phyloP scores from a whole-genome alignment of 2,888 invertebrate genomes.

The Heliconius cydno region DNA sequence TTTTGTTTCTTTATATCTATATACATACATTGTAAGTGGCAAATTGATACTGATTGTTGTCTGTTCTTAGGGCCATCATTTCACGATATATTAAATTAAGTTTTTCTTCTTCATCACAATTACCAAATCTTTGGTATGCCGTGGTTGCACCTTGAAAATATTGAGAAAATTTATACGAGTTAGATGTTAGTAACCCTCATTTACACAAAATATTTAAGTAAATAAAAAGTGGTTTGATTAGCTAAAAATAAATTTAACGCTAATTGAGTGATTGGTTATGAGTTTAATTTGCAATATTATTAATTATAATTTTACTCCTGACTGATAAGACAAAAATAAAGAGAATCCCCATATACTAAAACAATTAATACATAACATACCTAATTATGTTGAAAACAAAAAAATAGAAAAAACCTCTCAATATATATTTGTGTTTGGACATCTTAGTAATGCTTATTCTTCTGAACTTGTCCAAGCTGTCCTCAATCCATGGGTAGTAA shows the following conservation, averaged over 20 bases:
- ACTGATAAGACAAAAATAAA: too few relatives aligned
- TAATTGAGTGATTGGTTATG: background rate
- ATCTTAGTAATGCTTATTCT: conserved; percentile 65
- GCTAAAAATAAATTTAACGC: background rate
- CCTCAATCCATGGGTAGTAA: conserved; percentile 67
- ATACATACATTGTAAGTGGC: conserved; percentile 65
- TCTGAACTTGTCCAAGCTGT: conserved; percentile 59
- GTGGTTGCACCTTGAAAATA: conserved; percentile 42
- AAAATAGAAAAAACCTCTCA: conserved; percentile 56
- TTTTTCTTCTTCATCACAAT: conserved; percentile 65
- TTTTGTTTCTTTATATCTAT: background rate
- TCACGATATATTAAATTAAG: conserved; percentile 62
- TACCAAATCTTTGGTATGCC: conserved; percentile 59
- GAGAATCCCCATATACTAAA: too few relatives aligned
- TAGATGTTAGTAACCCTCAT: too few relatives aligned
- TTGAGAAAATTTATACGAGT: conserved; percentile 2
- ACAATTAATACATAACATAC: background rate
- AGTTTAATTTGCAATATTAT: background rate
- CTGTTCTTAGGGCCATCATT: conserved; percentile 55
- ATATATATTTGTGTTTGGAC: conserved; percentile 61
- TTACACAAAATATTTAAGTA: too few relatives aligned
- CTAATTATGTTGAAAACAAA: too few relatives aligned
- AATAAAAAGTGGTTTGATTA: too few relatives aligned
- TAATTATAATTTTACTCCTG: too few relatives aligned
- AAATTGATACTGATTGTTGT: conserved; percentile 62